These are phyloP conservation scores for Odontomyia ornata DNA, from an alignment of 2,888 invertebrate genomes.

Conservation along the genomic window DNA sequence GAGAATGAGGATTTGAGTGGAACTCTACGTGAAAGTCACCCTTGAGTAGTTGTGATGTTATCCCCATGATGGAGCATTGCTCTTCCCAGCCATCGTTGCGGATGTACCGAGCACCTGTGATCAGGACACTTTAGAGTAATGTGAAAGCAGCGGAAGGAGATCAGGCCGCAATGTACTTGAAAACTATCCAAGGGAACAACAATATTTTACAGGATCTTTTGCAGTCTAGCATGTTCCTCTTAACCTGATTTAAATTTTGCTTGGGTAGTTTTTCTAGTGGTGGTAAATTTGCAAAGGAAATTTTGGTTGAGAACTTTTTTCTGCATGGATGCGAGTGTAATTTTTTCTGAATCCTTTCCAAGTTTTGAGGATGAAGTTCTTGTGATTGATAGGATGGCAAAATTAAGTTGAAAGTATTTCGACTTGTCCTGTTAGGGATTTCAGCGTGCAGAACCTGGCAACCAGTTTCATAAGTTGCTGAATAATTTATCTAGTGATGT, in stretches of 20 bases:
- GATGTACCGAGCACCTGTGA: conserved; percentile 16
- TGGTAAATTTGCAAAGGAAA: conserved; percentile 9
- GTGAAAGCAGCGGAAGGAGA: background rate
- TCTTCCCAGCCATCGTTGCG: background rate
- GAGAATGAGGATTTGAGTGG: conserved; percentile 24
- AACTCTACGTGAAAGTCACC: conserved; percentile 28
- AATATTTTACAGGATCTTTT: background rate
- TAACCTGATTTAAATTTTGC: conserved; percentile 12
- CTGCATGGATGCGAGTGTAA: background rate
- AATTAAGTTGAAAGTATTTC: conserved; percentile 1
- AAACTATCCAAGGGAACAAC: conserved; percentile 27
- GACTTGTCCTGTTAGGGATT: background rate
- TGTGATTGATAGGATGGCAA: no score
- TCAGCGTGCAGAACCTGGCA: background rate
- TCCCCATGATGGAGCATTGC: background rate
- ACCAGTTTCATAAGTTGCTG: no score
- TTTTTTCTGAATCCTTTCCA: no score
- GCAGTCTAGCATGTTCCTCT: conserved; percentile 1
- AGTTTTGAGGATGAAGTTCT: no score
- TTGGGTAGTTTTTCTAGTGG: background rate
- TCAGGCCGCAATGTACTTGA: background rate
- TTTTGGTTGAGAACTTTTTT: background rate
- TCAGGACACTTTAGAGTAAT: background rate
- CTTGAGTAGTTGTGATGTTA: conserved; percentile 12
- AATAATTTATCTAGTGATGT: no score